Base-by-base conservation (phyloP, 2,113 vertebrate species). In the Stomatorhinus ivindoensis region DNA sequence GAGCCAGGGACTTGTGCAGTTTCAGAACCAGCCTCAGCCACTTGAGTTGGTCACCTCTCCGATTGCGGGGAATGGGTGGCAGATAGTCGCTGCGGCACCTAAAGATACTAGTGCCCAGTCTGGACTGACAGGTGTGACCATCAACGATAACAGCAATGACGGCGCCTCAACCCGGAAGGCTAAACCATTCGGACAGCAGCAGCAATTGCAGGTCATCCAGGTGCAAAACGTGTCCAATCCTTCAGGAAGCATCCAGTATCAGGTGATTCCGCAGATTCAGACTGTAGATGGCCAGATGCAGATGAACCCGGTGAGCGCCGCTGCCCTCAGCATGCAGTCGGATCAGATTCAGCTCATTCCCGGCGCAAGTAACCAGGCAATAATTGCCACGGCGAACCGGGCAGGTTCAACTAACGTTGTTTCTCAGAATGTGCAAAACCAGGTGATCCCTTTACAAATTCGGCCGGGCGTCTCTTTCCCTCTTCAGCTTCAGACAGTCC, bases 291-390 rank as follows among this genome's bases (percentile, higher is more conserved):
- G 98, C 90, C 98, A 98, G 92, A 97, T 99, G 94, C 98, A 99
- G 89, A 96, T 99, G 92, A 98, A 95, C 93, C 95, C 98, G n/a
- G 95, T 96, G 90, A 98, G 95, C 80, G 44, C 96, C 80, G 93
- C 97, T 80, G 95, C 97, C 92, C 94, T 99, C 6, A 94, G 93
- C 35, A 89, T 93, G 15, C 91, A 96, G 48, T 95, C 97, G 84
- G 98, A 99, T 86, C 98, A 99, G 94, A 97, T 99, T 92, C 98
- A 99, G 93, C 97, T 99, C 92, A 98, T 99, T 94, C 96, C 97
- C 92, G 96, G 97, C 88, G 96, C 95, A 65, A 97, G 96, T 96
- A 97, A 97, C 93, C 98, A 98, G 95, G 95, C 98, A 93, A 97
- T 99, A 91, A 95, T 99, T 82, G 94, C 96, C n/a, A 91, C 96